A percentile compares a stretch with the other conserved stretches of the same genome.
Conservation (phyloP, 2,888 invertebrate species). For the Volucella zonaria region DNA sequence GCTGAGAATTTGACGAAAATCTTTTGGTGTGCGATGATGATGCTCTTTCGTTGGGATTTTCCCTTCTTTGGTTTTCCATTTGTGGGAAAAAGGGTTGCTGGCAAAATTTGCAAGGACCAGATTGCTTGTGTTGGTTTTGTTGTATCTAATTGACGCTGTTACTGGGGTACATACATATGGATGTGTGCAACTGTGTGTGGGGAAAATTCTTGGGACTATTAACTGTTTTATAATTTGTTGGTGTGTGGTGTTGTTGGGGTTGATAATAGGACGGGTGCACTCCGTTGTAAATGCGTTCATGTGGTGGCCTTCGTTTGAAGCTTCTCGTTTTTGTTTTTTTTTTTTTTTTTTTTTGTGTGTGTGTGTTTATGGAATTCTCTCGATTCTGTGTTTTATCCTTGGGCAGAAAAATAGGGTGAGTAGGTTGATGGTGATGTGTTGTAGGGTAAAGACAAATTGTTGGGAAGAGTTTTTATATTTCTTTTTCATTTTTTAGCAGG, state of each 20-base stretch:
- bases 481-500: not conserved
- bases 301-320: conserved; percentile 60
- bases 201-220: conserved; percentile 38
- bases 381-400: conserved; percentile 4
- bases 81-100: conserved; percentile 17
- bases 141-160: not conserved
- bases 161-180: not conserved
- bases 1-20: conserved; percentile 46
- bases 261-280: conserved; percentile 35
- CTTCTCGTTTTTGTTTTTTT: conserved; percentile 36
- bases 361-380: conserved; percentile 29
- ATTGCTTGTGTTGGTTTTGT: not conserved
- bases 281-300: conserved; percentile 44
- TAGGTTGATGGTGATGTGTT: not conserved
- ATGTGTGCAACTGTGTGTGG: not conserved
- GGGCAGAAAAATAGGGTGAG: conserved; percentile 18
- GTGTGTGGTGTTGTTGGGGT: conserved; percentile 1
- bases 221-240: conserved; percentile 20
- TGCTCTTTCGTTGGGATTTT: conserved; percentile 42
- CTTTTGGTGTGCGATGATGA: not conserved
- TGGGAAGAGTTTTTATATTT: conserved; percentile 4
- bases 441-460: conserved; percentile 21
- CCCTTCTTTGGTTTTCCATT: not conserved
- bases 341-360: too few species aligned
- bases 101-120: conserved; percentile 9